Evolutionary conservation across 2,888 invertebrate species (phyloP).

Genomic region (Monochamus alternatus): DNA sequence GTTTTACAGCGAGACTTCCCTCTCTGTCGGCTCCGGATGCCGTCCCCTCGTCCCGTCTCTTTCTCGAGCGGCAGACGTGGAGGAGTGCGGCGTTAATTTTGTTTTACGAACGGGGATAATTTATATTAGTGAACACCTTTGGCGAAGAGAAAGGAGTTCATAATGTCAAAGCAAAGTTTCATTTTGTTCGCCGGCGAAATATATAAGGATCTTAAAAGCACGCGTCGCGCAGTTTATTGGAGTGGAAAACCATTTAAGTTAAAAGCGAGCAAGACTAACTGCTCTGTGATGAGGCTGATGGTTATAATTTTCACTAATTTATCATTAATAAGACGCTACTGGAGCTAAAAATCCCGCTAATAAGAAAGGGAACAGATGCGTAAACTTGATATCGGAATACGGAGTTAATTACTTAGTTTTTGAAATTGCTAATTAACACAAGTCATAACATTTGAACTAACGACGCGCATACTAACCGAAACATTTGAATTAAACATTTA

Average conservation of each 20-base stretch:
- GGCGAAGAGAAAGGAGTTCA: constrained; percentile 68
- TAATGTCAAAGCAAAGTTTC: constrained; percentile 71
- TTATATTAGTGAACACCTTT: constrained; percentile 70
- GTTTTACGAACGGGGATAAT: constrained; percentile 68
- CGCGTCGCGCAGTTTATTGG: constrained; percentile 57
- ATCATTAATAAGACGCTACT: constrained; percentile 55
- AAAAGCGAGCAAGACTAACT: constrained; percentile 54
- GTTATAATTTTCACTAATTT: constrained; percentile 56
- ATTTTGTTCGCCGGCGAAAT: constrained; percentile 67
- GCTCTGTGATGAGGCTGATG: constrained; percentile 52
- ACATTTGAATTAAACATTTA: no score
- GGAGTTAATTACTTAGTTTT: no score
- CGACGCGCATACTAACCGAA: no score
- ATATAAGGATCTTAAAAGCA: constrained; percentile 64
- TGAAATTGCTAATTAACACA: no score
- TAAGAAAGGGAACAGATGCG: constrained; percentile 36
- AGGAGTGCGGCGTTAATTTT: constrained; percentile 57
- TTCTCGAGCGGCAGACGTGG: constrained; percentile 41
- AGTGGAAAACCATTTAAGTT: constrained; percentile 61
- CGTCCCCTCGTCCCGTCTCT: constrained; percentile 35
- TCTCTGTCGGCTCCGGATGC: constrained; percentile 34
- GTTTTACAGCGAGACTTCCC: constrained; percentile 55
- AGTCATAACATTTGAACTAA: no score
- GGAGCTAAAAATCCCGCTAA: constrained; percentile 50
- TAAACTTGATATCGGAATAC: not conserved